These are phyloP conservation scores for Xiphorhynchus erythropygius DNA, from an alignment of 2,797 vertebrate genomes.

Conservation along the genomic window DNA sequence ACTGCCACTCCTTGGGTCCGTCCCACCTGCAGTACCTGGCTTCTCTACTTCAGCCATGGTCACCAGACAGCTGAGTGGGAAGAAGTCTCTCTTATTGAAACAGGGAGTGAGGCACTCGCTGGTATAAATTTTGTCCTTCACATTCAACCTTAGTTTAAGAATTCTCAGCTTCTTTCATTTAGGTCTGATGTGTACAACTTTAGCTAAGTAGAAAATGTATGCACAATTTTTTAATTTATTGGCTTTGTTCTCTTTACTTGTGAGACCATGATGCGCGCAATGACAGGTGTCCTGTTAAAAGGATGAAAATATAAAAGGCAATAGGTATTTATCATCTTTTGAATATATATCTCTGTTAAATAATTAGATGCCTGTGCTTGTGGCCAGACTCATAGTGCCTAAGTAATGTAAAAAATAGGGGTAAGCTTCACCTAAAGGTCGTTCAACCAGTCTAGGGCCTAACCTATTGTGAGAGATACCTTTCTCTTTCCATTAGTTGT, in stretches of 20 bases:
- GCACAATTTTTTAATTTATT: neutral
- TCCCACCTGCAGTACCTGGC: neutral
- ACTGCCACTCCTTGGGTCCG: neutral
- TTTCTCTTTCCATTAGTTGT: neutral
- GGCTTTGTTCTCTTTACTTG: neutral
- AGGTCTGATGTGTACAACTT: neutral
- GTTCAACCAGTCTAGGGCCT: neutral
- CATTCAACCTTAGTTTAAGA: neutral
- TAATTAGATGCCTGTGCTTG: neutral
- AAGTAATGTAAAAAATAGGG: neutral
- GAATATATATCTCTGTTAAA: neutral
- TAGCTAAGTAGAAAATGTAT: neutral
- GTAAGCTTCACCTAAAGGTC: neutral
- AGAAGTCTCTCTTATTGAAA: neutral
- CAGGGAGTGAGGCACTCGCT: neutral
- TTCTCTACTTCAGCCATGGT: neutral
- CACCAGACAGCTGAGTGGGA: neutral
- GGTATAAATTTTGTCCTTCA: neutral
- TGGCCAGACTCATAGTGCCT: neutral
- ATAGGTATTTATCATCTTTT: neutral
- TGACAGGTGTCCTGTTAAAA: neutral
- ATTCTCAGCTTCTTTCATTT: neutral
- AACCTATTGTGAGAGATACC: neutral
- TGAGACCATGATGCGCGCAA: neutral
- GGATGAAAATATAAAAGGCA: neutral